phyloP scores from a whole-genome alignment of 2,113 vertebrate species.

The Odobenus rosmarus region DNA sequence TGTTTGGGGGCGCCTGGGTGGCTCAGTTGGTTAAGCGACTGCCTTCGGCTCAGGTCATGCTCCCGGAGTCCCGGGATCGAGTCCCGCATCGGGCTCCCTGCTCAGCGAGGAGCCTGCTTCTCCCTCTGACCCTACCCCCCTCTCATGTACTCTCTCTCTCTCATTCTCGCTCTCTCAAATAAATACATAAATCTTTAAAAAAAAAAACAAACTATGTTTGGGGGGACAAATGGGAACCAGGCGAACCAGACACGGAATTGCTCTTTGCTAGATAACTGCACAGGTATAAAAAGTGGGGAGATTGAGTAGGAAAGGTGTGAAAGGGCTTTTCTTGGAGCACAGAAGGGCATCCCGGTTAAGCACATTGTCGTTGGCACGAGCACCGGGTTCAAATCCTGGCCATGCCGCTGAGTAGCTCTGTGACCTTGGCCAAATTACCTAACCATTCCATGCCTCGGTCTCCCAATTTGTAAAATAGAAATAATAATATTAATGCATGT shows the following conservation, averaged over 20 bases:
- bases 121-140: too few species aligned
- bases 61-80: too few species aligned
- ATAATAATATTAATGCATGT: background rate
- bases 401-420: background rate
- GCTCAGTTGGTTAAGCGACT: too few species aligned
- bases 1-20: background rate
- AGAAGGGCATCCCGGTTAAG: background rate
- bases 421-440: conserved; percentile 28
- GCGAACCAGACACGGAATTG: background rate
- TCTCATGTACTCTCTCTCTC: too few species aligned
- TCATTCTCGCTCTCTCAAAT: too few species aligned
- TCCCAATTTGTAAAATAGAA: conserved; percentile 4
- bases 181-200: too few species aligned
- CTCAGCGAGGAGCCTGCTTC: too few species aligned
- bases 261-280: background rate
- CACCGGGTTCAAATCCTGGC: background rate
- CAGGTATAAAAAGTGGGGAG: background rate
- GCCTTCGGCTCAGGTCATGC: too few species aligned
- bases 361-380: background rate
- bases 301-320: background rate
- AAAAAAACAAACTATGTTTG: conserved; percentile 9
- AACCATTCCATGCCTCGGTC: background rate
- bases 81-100: too few species aligned
- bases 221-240: background rate
- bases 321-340: background rate